phyloP scores from a whole-genome alignment of 2,113 vertebrate genomes.

The Amazona guildingii region DNA sequence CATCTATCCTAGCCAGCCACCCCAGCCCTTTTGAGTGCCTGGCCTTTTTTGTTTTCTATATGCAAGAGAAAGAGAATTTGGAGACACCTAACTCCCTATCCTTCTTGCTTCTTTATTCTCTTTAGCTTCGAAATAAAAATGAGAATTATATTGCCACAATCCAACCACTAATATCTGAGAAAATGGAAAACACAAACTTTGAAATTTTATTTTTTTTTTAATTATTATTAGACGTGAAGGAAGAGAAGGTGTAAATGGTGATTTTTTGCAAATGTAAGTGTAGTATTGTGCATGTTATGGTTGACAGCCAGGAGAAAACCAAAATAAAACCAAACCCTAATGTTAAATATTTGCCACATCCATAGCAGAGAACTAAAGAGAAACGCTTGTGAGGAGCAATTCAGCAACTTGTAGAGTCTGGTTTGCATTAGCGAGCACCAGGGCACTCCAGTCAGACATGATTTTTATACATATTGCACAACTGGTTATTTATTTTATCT shows the following conservation, averaged over 20 bases:
- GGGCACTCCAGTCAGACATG: neutral
- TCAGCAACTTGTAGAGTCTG: neutral
- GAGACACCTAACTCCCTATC: neutral
- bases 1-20: neutral
- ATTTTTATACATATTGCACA: neutral
- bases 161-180: neutral
- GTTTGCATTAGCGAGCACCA: neutral
- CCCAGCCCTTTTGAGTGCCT: neutral
- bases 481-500: neutral
- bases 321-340: neutral
- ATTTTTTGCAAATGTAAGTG: neutral
- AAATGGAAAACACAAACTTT: neutral
- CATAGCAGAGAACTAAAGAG: neutral
- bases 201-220: neutral
- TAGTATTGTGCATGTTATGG: neutral
- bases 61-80: neutral
- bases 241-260: neutral
- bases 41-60: neutral
- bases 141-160: neutral
- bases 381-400: neutral
- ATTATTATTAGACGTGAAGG: neutral
- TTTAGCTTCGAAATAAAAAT: neutral
- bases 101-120: neutral
- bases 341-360: neutral
- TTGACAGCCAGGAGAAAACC: neutral